These are phyloP conservation scores for Pyrrhia umbra DNA, from an alignment of 2,888 invertebrate genomes.

Conservation along the genomic window DNA sequence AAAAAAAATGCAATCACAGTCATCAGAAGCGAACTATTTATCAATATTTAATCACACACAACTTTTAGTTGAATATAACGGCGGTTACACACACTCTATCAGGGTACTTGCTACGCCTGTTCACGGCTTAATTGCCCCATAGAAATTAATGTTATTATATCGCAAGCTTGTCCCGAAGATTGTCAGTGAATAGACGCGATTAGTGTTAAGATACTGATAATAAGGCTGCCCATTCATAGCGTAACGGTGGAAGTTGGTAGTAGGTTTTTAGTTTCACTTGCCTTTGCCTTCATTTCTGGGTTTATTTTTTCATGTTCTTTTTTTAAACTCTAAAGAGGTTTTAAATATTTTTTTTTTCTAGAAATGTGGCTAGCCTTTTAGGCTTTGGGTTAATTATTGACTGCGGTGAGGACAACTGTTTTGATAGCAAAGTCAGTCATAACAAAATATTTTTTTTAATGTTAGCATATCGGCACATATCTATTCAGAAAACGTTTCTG, in stretches of 20 bases:
- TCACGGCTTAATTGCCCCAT: slow-evolving; percentile 67
- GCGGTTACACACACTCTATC: slow-evolving; percentile 22
- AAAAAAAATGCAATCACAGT: too few relatives aligned
- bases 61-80: slow-evolving; percentile 27
- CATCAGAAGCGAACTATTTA: too few relatives aligned
- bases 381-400: too few relatives aligned
- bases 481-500: too few relatives aligned
- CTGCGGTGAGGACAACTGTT: too few relatives aligned
- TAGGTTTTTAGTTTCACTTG: slow-evolving; percentile 29
- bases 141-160: slow-evolving; percentile 69
- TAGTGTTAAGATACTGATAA: slow-evolving; percentile 64
- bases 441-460: too few relatives aligned
- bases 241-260: slow-evolving; percentile 28
- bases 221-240: slow-evolving; percentile 56
- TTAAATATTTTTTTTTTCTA: background rate
- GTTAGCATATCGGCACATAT: too few relatives aligned
- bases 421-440: too few relatives aligned
- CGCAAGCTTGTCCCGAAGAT: slow-evolving; percentile 61
- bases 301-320: slow-evolving; percentile 8
- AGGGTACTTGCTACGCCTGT: slow-evolving; percentile 21
- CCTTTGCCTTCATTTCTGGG: slow-evolving; percentile 21
- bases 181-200: slow-evolving; percentile 69
- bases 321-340: background rate
- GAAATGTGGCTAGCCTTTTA: too few relatives aligned
- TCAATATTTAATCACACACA: slow-evolving; percentile 8